These are phyloP conservation scores for Disparrhopalites patrizii DNA, from an alignment of 2,888 invertebrate genomes.

Conservation along the genomic window DNA sequence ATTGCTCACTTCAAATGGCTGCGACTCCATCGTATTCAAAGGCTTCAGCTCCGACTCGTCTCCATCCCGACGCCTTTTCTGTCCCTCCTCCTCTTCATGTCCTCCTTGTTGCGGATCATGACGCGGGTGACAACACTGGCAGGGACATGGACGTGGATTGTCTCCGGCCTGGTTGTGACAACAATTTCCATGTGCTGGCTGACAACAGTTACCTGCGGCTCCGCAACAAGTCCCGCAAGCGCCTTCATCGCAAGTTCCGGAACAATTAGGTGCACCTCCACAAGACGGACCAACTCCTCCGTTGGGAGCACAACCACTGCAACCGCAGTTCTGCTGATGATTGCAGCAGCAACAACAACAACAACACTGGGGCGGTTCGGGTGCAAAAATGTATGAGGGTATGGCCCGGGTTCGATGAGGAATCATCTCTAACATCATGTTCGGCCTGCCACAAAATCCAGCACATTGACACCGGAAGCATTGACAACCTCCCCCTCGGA, in stretches of 20 bases:
- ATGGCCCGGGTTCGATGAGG: no score
- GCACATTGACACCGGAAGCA: no score
- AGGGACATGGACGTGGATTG: no score
- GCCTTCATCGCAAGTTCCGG: not conserved
- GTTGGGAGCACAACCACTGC: no score
- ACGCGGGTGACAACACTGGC: not conserved
- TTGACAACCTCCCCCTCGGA: not conserved
- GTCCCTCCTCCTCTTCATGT: not conserved
- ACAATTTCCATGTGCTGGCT: no score
- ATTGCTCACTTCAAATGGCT: conserved; percentile 2
- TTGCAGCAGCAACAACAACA: not conserved
- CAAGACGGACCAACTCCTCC: not conserved
- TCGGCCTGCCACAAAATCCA: no score
- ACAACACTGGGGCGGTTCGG: not conserved
- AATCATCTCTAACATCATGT: no score
- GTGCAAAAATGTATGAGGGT: no score
- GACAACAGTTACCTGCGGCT: not conserved
- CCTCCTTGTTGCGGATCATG: not conserved
- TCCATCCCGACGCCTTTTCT: not conserved
- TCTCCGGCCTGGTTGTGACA: no score
- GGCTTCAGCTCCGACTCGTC: not conserved
- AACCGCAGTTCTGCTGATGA: no score
- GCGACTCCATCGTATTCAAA: not conserved
- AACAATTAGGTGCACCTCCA: not conserved
- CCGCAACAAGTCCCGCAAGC: not conserved